Percentiles rank a stretch among this genome's conserved stretches.
Evolutionary conservation across 2,888 invertebrate genomes (phyloP).

Genomic region (Rotaria magnacalcarata): DNA sequence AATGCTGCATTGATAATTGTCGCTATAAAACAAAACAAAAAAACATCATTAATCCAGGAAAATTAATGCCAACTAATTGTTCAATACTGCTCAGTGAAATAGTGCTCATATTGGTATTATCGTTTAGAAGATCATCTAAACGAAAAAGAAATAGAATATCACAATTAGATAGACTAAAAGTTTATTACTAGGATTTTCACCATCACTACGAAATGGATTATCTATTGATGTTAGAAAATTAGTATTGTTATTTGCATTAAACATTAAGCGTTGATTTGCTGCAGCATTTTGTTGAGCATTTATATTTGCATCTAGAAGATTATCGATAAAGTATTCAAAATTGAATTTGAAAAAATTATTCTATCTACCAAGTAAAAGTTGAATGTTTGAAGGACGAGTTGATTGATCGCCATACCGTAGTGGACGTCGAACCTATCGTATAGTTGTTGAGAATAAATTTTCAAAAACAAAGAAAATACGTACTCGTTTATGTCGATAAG

Average conservation of each 20-base stretch:
- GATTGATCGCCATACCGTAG: slow-evolving; percentile 33
- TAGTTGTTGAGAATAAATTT: background rate
- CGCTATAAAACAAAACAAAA: background rate
- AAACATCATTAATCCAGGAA: background rate
- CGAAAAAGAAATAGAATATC: background rate
- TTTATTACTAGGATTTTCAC: background rate
- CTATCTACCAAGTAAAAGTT: background rate
- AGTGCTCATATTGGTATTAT: slow-evolving; percentile 1
- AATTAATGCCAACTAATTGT: background rate
- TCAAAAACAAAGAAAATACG: background rate
- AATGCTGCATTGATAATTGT: slow-evolving; percentile 15
- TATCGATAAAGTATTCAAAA: background rate
- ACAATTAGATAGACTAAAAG: background rate
- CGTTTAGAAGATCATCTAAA: slow-evolving; percentile 11
- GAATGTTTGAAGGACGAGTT: slow-evolving; percentile 30
- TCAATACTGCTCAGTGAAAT: slow-evolving; percentile 9
- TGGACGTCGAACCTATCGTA: background rate
- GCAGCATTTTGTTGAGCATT: slow-evolving; percentile 22
- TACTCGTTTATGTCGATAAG: slow-evolving; percentile 7
- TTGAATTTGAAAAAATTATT: background rate
- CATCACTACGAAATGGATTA: slow-evolving; percentile 3
- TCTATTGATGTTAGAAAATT: background rate
- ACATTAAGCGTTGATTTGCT: background rate
- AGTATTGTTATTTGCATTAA: background rate
- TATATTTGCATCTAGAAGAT: background rate